Conservation (phyloP, 2,888 invertebrate species). For the Chelonus formosanus region DNA sequence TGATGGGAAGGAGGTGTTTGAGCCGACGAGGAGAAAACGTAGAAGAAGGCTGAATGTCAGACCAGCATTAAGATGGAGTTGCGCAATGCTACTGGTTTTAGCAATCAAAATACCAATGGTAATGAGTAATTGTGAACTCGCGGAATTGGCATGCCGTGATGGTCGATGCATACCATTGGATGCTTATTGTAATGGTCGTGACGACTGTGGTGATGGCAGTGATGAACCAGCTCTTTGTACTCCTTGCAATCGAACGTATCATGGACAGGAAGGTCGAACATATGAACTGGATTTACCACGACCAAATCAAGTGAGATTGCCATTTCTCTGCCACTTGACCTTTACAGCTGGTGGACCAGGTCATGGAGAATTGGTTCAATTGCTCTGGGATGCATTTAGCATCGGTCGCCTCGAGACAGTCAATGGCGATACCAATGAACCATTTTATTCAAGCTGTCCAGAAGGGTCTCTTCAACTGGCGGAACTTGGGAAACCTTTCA, state of each 20-base stretch:
- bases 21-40: conserved; percentile 23
- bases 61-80: conserved; percentile 17
- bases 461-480: conserved; percentile 89
- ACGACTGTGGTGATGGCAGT: conserved; percentile 86
- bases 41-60: conserved; percentile 15
- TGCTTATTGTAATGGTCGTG: conserved; percentile 84
- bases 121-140: conserved; percentile 74
- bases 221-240: conserved; percentile 86
- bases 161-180: conserved; percentile 83
- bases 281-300: conserved; percentile 78
- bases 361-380: conserved; percentile 89
- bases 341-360: conserved; percentile 90
- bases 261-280: conserved; percentile 80
- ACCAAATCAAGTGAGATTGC: conserved; percentile 78
- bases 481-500: conserved; percentile 86
- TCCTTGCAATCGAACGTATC: conserved; percentile 89
- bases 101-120: conserved; percentile 12
- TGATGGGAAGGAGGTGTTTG: conserved; percentile 15
- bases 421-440: conserved; percentile 63
- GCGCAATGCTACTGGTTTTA: conserved; percentile 11
- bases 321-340: conserved; percentile 89
- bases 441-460: conserved; percentile 78
- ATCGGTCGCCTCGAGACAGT: conserved; percentile 81
- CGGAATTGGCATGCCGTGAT: conserved; percentile 79
- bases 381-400: conserved; percentile 88